Conservation (phyloP, 2,113 vertebrate species). For the Zosterops pallidus region DNA sequence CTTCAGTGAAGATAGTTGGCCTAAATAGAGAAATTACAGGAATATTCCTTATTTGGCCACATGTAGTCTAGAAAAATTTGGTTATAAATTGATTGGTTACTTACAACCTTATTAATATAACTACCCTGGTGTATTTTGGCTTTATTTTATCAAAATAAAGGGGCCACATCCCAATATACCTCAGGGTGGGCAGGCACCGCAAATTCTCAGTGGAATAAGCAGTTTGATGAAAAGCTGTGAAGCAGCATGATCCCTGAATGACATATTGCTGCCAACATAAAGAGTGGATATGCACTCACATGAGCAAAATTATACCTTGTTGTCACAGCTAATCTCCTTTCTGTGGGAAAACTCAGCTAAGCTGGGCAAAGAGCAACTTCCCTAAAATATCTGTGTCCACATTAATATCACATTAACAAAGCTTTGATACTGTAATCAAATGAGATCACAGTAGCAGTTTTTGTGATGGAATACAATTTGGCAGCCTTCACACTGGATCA, state of each 20-base stretch:
- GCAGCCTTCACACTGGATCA: neutral
- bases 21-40: neutral
- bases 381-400: neutral
- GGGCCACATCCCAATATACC: neutral
- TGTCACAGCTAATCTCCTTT: neutral
- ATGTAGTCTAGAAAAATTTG: neutral
- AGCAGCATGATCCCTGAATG: neutral
- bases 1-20: neutral
- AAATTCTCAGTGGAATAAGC: neutral
- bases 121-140: neutral
- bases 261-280: neutral
- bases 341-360: neutral
- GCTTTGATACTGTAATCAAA: neutral
- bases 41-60: neutral
- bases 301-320: neutral
- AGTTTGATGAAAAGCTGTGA: neutral
- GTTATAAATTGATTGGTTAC: neutral
- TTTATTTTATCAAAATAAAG: neutral
- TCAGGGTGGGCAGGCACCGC: neutral
- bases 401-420: neutral
- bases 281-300: neutral
- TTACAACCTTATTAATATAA: neutral
- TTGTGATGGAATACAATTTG: neutral
- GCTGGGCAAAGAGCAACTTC: neutral
- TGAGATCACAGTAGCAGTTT: neutral